These are phyloP conservation scores for Lucifuga dentata DNA, from an alignment of 2,113 vertebrate genomes.

Conservation along the genomic window DNA sequence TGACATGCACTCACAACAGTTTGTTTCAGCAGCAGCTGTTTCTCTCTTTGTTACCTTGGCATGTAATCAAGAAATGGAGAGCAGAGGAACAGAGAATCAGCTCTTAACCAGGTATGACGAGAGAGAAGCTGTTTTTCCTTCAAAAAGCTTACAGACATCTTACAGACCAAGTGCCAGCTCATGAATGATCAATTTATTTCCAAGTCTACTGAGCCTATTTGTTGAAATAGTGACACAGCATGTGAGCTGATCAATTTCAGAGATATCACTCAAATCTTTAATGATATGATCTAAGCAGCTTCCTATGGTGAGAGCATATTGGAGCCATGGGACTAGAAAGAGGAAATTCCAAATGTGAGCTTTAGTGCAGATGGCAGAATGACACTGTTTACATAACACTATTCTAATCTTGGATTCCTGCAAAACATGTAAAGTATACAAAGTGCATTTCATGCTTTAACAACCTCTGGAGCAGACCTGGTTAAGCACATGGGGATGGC, in stretches of 20 bases:
- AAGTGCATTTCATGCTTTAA: slow-evolving; percentile 4
- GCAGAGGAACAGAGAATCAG: slow-evolving; percentile 22
- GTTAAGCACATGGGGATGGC: slow-evolving; percentile 33
- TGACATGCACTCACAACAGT: slow-evolving; percentile 50
- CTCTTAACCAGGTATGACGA: background rate
- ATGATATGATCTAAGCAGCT: background rate
- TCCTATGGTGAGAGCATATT: background rate
- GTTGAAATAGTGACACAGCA: slow-evolving; percentile 8
- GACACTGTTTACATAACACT: background rate
- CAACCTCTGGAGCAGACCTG: slow-evolving; percentile 6
- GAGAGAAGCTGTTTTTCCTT: slow-evolving; percentile 3
- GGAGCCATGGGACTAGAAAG: too few species aligned
- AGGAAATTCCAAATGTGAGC: slow-evolving; percentile 8
- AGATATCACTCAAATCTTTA: slow-evolving; percentile 11
- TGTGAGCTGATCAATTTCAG: slow-evolving; percentile 11
- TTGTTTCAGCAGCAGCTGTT: slow-evolving; percentile 59
- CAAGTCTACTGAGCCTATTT: slow-evolving; percentile 22
- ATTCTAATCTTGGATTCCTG: slow-evolving; percentile 34
- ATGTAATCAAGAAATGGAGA: slow-evolving; percentile 28
- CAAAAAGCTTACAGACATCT: slow-evolving; percentile 21
- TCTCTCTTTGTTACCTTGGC: slow-evolving; percentile 19
- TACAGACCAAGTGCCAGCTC: slow-evolving; percentile 14
- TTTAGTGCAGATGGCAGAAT: background rate
- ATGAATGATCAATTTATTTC: slow-evolving; percentile 32
- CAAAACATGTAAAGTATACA: slow-evolving; percentile 35